These are phyloP conservation scores for Pegea sp. DNA, from an alignment of 23 tunicate genomes.

Conservation along the genomic window DNA sequence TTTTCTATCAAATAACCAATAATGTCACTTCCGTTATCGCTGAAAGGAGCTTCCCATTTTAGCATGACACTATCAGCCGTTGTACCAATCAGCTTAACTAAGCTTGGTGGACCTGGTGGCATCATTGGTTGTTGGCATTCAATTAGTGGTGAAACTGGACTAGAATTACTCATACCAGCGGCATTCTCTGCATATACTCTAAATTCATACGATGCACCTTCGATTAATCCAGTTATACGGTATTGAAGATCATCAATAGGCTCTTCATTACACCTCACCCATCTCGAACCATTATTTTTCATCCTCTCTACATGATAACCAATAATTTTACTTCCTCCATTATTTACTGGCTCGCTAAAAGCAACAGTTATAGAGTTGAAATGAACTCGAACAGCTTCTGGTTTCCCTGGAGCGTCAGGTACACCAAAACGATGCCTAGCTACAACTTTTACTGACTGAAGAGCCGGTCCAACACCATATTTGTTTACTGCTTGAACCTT, in stretches of 20 bases:
- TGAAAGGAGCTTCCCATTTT: constrained; percentile 69
- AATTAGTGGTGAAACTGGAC: constrained; percentile 37
- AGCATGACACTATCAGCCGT: constrained; percentile 24
- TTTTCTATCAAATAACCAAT: constrained; percentile 66
- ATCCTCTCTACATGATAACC: constrained; percentile 15
- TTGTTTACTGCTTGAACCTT: constrained; percentile 26
- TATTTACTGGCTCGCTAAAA: constrained; percentile 5
- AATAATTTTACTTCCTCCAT: constrained; percentile 18
- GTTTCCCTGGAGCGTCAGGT: constrained; percentile 11
- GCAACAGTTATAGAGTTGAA: constrained; percentile 7
- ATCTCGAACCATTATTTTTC: background rate
- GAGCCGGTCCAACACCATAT: constrained; percentile 21
- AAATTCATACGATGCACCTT: constrained; percentile 60
- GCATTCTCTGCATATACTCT: constrained; percentile 72
- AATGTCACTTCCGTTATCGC: constrained; percentile 66
- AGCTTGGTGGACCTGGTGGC: constrained; percentile 85
- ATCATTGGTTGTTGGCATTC: constrained; percentile 48
- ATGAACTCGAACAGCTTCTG: constrained; percentile 8
- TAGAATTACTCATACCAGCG: constrained; percentile 52
- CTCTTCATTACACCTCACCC: constrained; percentile 63
- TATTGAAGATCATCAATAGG: constrained; percentile 49
- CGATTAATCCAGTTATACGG: constrained; percentile 51
- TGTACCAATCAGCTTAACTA: constrained; percentile 31
- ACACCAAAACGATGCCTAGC: constrained; percentile 21
- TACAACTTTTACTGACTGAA: constrained; percentile 11